phyloP scores from a whole-genome alignment of 2,888 invertebrate genomes.

The Phyto melanocephala region DNA sequence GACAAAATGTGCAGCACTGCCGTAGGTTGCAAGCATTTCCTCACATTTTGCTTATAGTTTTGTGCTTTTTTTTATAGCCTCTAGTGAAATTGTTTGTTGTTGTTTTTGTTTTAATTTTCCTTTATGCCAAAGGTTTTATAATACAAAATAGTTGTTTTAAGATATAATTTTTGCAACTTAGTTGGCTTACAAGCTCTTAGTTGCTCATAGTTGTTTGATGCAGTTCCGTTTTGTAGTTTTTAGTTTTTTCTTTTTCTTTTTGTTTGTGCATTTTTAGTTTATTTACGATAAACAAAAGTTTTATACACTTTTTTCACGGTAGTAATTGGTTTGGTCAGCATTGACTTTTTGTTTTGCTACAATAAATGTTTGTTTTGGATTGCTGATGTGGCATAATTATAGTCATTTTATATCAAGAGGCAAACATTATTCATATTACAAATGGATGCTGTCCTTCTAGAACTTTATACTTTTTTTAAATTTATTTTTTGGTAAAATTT shows the following conservation, averaged over 20 bases:
- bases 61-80: conserved; percentile 55
- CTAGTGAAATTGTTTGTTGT: conserved; percentile 46
- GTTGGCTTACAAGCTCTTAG: conserved; percentile 68
- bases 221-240: too few relatives aligned
- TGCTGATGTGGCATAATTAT: too few relatives aligned
- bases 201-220: conserved; percentile 32
- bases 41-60: conserved; percentile 50
- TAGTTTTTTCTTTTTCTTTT: too few relatives aligned
- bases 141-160: conserved; percentile 65
- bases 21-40: conserved; percentile 38
- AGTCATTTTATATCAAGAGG: too few relatives aligned
- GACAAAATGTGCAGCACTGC: conserved; percentile 65
- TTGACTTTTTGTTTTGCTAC: not conserved
- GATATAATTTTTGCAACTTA: conserved; percentile 77
- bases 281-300: conserved; percentile 38
- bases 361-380: not conserved
- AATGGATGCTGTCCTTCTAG: too few relatives aligned
- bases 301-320: not conserved
- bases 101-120: conserved; percentile 4
- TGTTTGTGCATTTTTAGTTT: conserved; percentile 35
- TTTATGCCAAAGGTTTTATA: conserved; percentile 65
- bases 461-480: too few relatives aligned
- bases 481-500: too few relatives aligned
- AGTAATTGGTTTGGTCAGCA: too few relatives aligned
- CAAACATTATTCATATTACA: too few relatives aligned